Percentiles rank a stretch among this genome's conserved stretches.
phyloP scores from a whole-genome alignment of 2,888 invertebrate species.

The Lathronympha strigana region DNA sequence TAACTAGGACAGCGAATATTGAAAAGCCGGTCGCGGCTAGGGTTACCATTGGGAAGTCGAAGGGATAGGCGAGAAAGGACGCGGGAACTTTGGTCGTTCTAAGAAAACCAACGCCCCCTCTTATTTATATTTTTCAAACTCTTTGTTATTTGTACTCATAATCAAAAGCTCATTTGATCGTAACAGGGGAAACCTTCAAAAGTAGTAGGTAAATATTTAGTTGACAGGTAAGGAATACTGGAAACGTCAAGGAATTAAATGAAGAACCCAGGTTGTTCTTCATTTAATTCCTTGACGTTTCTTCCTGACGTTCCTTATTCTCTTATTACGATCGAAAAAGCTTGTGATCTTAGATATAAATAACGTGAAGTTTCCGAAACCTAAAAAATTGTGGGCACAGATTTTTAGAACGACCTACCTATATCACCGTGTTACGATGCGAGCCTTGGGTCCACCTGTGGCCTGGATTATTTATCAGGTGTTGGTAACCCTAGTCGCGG shows the following conservation, averaged over 20 bases:
- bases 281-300: no score
- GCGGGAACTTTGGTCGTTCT: conserved; percentile 19
- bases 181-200: not conserved
- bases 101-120: not conserved
- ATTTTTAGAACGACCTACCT: conserved; percentile 18
- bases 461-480: conserved; percentile 24
- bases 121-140: conserved; percentile 1
- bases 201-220: no score
- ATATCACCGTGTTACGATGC: conserved; percentile 42
- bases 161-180: not conserved
- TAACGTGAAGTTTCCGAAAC: not conserved
- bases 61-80: conserved; percentile 31
- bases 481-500: conserved; percentile 48
- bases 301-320: no score
- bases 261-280: no score
- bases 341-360: not conserved
- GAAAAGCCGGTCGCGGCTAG: conserved; percentile 52
- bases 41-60: conserved; percentile 38
- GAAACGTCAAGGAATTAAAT: no score
- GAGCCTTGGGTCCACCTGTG: conserved; percentile 31
- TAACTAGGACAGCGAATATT: conserved; percentile 67
- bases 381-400: not conserved
- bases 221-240: no score
- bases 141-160: not conserved
- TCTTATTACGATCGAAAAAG: not conserved